Evolutionary conservation across 2,113 vertebrate species (phyloP).

Genomic region (Pachyramphus minor): DNA sequence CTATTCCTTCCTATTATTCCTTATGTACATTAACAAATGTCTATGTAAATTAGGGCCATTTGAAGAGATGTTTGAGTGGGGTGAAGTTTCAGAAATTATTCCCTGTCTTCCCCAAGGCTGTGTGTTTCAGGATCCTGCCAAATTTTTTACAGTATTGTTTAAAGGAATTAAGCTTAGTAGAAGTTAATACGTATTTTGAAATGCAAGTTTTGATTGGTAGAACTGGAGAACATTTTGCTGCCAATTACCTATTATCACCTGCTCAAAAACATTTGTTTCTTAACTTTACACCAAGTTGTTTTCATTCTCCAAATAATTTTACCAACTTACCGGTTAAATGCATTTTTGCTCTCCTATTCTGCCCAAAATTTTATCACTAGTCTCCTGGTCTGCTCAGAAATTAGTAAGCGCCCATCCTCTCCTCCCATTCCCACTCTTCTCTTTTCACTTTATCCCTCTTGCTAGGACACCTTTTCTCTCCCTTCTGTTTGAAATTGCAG

Average conservation of each 20-base stretch:
- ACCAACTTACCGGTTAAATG: not conserved
- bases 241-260: not conserved
- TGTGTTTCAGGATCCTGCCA: not conserved
- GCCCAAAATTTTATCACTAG: not conserved
- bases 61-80: not conserved
- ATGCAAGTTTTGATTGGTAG: not conserved
- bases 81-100: not conserved
- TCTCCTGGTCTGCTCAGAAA: not conserved
- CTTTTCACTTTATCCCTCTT: not conserved
- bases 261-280: not conserved
- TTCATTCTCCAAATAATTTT: not conserved
- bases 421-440: not conserved
- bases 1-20: slow-evolving; percentile 22
- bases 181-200: not conserved
- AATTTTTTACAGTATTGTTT: not conserved
- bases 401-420: not conserved
- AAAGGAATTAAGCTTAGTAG: not conserved
- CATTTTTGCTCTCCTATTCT: not conserved
- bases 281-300: not conserved
- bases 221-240: not conserved
- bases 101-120: not conserved
- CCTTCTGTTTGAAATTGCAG: not conserved
- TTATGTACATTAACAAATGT: slow-evolving; percentile 14
- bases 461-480: not conserved
- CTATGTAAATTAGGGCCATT: slow-evolving; percentile 14